A percentile compares a stretch with the other conserved stretches of the same genome.
These are phyloP conservation scores for Tetramorium alpestre DNA, from an alignment of 1,140 invertebrate genomes.

Conservation along the genomic window DNA sequence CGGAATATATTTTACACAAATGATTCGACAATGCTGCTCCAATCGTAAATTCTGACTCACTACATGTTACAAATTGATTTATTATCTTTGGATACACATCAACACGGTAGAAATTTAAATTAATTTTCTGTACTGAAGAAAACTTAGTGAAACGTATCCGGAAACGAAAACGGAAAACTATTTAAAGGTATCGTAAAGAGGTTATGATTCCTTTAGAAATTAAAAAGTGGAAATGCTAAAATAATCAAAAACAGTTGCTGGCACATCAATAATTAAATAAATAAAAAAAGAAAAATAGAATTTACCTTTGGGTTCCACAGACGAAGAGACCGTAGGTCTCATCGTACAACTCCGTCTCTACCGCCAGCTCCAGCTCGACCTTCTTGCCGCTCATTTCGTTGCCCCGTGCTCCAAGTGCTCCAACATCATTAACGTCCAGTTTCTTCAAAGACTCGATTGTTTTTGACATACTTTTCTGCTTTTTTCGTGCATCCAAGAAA, in stretches of 20 bases:
- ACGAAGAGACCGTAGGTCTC: conserved; percentile 79
- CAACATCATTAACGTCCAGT: conserved; percentile 61
- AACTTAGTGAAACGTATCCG: too few relatives aligned
- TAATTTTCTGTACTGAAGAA: too few relatives aligned
- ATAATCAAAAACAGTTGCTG: too few relatives aligned
- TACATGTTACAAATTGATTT: conserved; percentile 53
- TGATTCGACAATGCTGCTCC: conserved; percentile 80
- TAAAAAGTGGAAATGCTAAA: too few relatives aligned
- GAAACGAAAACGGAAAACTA: too few relatives aligned
- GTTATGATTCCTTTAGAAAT: too few relatives aligned
- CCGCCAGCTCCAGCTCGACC: conserved; percentile 66
- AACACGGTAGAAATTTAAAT: too few relatives aligned
- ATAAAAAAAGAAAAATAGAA: conserved; percentile 10
- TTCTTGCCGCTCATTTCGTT: conserved; percentile 46
- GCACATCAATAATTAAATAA: too few relatives aligned
- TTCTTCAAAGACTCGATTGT: conserved; percentile 73
- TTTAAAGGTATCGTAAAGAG: too few relatives aligned
- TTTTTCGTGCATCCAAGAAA: not conserved
- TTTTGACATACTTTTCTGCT: conserved; percentile 69
- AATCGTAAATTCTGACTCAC: conserved; percentile 81
- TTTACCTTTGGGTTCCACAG: conserved; percentile 78
- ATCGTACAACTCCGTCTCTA: conserved; percentile 71
- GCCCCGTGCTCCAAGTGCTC: not conserved
- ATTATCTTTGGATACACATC: too few relatives aligned
- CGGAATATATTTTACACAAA: conserved; percentile 82